A percentile compares a stretch with the other conserved stretches of the same genome.
Evolutionary conservation across 2,113 vertebrate genomes (phyloP).

Genomic region (Chaetorhynchus papuensis): DNA sequence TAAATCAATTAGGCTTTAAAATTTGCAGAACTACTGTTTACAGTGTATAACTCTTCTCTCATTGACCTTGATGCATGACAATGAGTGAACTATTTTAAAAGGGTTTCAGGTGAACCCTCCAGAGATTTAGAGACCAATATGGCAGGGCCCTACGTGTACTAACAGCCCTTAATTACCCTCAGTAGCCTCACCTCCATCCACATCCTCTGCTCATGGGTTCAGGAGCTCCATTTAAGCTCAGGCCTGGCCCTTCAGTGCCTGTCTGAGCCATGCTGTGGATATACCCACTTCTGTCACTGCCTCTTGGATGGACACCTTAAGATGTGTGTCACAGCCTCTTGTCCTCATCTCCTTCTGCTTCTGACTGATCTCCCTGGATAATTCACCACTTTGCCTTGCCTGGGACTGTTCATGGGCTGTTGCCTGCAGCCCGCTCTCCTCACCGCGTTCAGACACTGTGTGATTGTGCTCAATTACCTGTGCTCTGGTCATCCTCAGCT

Average conservation of each 20-base stretch:
- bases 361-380: background rate
- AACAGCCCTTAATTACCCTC: background rate
- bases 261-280: background rate
- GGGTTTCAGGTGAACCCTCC: background rate
- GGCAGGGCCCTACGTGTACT: background rate
- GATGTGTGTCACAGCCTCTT: background rate
- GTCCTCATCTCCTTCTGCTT: background rate
- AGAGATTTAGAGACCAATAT: background rate
- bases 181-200: background rate
- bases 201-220: background rate
- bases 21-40: background rate
- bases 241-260: background rate
- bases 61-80: background rate
- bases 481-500: background rate
- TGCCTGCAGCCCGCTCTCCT: background rate
- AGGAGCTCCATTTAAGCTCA: background rate
- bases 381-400: background rate
- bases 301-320: background rate
- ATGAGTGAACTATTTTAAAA: background rate
- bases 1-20: background rate
- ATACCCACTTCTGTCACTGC: background rate
- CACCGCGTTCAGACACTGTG: background rate
- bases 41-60: background rate
- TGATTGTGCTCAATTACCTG: background rate
- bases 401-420: background rate